Evolutionary conservation across 2,797 vertebrate genomes (phyloP), one percentile per base, ranked within the genome.

Genomic region (Falco peregrinus): DNA sequence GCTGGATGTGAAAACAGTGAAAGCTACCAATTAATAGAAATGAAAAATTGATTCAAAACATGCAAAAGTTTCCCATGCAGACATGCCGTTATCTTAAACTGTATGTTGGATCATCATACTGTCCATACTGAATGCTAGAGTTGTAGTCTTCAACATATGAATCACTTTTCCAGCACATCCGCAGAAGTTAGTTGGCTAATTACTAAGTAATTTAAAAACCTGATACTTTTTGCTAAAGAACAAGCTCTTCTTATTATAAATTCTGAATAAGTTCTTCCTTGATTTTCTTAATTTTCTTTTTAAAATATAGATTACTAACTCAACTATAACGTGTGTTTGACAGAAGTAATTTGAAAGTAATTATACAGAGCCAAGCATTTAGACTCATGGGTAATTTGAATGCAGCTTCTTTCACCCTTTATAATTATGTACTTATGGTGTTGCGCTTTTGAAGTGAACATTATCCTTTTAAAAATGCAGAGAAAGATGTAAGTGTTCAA

Each of bases 341-440:
- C 82, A 97, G 84, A 96, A 97, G 96, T 96, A 96, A 97, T 90
- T 96, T 95, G 74, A 91, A 96, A 95, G 63, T 90, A 95, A 96
- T 96, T 97, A 95, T 97, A 90, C 35, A 80, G 92, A 96, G 57
- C 57, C 68, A 96, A 95, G 79, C 80, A 91, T 96, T 97, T 95
- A 91, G 75, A 84, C 93, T 95, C 92, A 70, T 87, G 90, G 86
- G 83, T 97, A 97, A 97, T 97, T 94, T 95, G 73, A 96, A 97
- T 96, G 89, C 89, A 96, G 79, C n/a, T 93, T 97, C 57, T 89
- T 94, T 97, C 92, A 94, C 59, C 59, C 75, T 94, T 97, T 84
- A 84, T 96, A 95, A 94, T 96, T 89, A 97, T 50, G 69, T 85
- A 78, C n/a, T 92, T 87, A 91, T 89, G 53, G 35, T 93, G 61